These are phyloP conservation scores for Folsomia candida DNA, from an alignment of 2,888 invertebrate species.

Conservation along the genomic window DNA sequence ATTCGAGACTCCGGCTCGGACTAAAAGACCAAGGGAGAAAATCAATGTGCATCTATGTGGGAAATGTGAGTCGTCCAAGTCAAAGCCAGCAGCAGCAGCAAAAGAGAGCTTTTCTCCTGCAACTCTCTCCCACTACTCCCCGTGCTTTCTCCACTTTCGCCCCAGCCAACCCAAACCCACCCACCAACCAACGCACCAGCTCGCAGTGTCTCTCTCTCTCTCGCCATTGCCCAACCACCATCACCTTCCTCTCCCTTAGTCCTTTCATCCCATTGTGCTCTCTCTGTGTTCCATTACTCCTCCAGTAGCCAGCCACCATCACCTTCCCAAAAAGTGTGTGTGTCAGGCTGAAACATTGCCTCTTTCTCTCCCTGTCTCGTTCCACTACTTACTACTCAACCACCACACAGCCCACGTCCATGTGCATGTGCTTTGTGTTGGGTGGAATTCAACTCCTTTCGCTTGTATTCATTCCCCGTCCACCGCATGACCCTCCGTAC, in stretches of 20 bases:
- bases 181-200: not conserved
- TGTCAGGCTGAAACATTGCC: too few species aligned
- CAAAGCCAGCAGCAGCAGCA: not conserved
- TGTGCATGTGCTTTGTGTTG: too few species aligned
- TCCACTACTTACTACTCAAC: too few species aligned
- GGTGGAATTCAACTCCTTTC: not conserved
- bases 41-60: slow-evolving; percentile 38
- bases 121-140: not conserved
- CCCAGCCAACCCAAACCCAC: slow-evolving; percentile 4
- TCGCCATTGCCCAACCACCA: not conserved
- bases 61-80: slow-evolving; percentile 17
- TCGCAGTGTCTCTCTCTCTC: not conserved
- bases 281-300: too few species aligned
- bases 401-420: too few species aligned
- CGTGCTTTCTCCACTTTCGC: slow-evolving; percentile 17
- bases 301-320: too few species aligned
- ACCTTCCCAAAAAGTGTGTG: too few species aligned
- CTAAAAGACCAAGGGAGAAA: slow-evolving; percentile 28
- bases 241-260: too few species aligned
- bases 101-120: too few species aligned
- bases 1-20: slow-evolving; percentile 35
- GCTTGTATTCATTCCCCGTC: not conserved
- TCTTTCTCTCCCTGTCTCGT: too few species aligned
- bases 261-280: too few species aligned
- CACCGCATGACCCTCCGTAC: not conserved